Percentiles rank a stretch among this genome's conserved stretches.
Evolutionary conservation across 2,113 vertebrate species (phyloP).

Genomic region (Aspiorhynchus laticeps): DNA sequence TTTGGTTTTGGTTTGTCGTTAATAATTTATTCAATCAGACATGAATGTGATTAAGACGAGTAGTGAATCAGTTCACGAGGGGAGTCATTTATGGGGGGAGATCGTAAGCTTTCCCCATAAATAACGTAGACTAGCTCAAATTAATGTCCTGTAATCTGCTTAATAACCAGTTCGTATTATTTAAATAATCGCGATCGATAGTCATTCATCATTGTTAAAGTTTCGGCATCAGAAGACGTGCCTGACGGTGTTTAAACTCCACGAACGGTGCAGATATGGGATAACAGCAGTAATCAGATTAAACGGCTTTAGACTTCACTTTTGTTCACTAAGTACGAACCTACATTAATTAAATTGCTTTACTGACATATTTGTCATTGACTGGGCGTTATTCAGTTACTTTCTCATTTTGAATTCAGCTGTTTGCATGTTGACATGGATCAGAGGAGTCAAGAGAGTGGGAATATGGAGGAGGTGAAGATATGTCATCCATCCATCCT

Average conservation of each 20-base stretch:
- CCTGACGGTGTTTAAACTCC: neutral
- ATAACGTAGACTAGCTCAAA: neutral
- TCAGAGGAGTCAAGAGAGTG: conserved; percentile 5
- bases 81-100: neutral
- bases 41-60: neutral
- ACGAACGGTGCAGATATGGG: conserved; percentile 18
- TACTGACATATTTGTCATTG: neutral
- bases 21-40: neutral
- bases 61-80: neutral
- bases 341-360: neutral
- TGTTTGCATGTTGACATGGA: conserved; percentile 41
- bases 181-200: neutral
- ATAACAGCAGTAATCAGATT: conserved; percentile 31
- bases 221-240: neutral
- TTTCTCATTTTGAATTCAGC: conserved; percentile 3
- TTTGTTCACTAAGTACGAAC: neutral
- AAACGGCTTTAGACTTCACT: neutral
- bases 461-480: conserved; percentile 15
- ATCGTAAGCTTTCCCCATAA: neutral
- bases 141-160: neutral
- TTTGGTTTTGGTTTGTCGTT: neutral
- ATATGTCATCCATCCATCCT: neutral
- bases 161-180: neutral
- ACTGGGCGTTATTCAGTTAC: neutral
- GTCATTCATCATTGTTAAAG: neutral